Conservation (phyloP, 2,888 invertebrate genomes). For the Heliconius aoede region DNA sequence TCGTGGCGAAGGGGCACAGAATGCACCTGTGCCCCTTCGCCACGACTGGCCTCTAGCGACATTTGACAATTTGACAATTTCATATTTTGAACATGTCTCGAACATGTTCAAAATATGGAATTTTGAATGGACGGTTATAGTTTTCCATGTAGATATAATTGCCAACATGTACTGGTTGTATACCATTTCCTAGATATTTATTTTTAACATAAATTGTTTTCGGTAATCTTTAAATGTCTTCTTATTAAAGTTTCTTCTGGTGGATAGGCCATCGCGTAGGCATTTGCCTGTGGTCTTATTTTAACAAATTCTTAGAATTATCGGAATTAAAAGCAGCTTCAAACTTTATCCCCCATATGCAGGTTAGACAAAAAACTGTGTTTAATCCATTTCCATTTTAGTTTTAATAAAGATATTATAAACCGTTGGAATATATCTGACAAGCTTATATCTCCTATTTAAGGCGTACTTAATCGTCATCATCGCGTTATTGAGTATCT, state of each 20-base stretch:
- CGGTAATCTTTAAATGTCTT: no score
- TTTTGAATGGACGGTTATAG: not conserved
- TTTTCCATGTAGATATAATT: not conserved
- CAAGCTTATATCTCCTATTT: not conserved
- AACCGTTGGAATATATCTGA: conserved; percentile 1
- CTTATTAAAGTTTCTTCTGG: no score
- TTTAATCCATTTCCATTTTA: not conserved
- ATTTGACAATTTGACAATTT: no score
- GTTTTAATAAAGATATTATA: conserved; percentile 32
- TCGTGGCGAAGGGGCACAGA: no score
- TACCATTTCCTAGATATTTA: no score
- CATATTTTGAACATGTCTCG: no score
- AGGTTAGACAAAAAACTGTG: not conserved
- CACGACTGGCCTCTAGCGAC: no score
- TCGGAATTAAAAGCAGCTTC: not conserved
- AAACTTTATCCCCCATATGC: conserved; percentile 34
- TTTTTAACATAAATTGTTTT: no score
- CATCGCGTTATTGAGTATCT: not conserved
- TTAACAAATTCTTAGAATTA: no score
- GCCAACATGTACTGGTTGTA: not conserved
- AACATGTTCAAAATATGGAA: not conserved
- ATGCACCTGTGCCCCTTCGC: no score
- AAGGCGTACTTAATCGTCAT: not conserved
- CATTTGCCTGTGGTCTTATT: no score
- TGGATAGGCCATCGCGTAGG: no score